phyloP scores from a whole-genome alignment of 2,797 vertebrate species.

The Manis crassicaudata region DNA sequence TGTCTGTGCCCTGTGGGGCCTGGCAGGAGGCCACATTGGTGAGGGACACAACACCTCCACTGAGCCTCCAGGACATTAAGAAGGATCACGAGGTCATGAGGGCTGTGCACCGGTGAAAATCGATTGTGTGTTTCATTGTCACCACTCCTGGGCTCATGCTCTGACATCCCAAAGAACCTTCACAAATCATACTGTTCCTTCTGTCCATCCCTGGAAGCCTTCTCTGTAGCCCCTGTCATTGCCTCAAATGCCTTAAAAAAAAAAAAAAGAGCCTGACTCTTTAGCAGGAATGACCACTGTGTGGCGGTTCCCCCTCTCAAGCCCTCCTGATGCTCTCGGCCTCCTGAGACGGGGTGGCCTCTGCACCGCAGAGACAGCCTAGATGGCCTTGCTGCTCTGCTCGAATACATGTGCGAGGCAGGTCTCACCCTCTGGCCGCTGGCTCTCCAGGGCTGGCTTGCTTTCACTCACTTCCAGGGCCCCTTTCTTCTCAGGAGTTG shows the following conservation, averaged over 20 bases:
- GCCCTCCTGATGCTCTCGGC: neutral
- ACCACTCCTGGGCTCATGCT: accelerated
- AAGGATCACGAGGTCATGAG: neutral
- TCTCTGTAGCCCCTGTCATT: neutral
- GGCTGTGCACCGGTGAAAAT: too few species aligned
- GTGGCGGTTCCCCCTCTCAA: accelerated
- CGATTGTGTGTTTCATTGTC: neutral
- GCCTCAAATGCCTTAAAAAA: neutral
- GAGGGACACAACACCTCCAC: neutral
- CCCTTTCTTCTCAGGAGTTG: neutral
- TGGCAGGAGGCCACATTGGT: neutral
- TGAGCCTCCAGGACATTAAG: neutral
- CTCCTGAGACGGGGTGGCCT: neutral
- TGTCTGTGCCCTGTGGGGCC: neutral
- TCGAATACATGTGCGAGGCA: accelerated
- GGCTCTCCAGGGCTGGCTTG: neutral
- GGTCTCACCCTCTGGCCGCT: neutral
- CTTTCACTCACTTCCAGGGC: neutral
- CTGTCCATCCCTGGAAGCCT: neutral
- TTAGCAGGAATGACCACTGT: neutral
- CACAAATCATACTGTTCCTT: neutral
- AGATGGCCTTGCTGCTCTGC: neutral
- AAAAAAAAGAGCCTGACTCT: neutral
- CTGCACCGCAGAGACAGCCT: accelerated
- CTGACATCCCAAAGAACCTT: neutral